phyloP scores from a whole-genome alignment of 2,888 invertebrate species.

The Nymphalis c-album region DNA sequence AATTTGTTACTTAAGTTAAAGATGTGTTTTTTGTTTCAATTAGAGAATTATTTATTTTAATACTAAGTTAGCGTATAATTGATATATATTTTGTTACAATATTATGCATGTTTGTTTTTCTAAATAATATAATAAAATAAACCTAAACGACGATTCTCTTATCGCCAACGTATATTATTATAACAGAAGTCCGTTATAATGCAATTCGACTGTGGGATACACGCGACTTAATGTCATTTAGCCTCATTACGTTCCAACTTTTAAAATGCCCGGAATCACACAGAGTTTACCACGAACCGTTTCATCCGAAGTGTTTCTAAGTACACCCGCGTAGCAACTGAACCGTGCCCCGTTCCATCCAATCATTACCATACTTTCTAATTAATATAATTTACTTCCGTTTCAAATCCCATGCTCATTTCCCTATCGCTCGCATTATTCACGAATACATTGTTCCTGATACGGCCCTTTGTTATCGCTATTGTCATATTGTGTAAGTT shows the following conservation, averaged over 20 bases:
- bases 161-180: background rate
- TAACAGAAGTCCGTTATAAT: constrained; percentile 1
- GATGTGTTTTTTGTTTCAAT: no score
- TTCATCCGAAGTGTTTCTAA: constrained; percentile 15
- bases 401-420: constrained; percentile 46
- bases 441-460: constrained; percentile 28
- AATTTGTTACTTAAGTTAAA: no score
- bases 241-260: background rate
- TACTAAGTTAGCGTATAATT: no score
- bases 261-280: constrained; percentile 24
- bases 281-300: constrained; percentile 18
- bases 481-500: constrained; percentile 39
- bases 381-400: constrained; percentile 65
- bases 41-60: no score
- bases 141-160: background rate
- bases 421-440: constrained; percentile 42
- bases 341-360: constrained; percentile 20
- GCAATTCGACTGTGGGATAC: constrained; percentile 1
- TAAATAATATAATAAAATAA: background rate
- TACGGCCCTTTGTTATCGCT: constrained; percentile 45
- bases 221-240: background rate
- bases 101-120: no score
- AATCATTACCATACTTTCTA: constrained; percentile 43
- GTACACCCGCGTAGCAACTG: constrained; percentile 23
- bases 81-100: no score